Percentiles rank a stretch among this genome's conserved stretches.
Evolutionary conservation across 1,140 invertebrate genomes (phyloP).

Genomic region (Meteorus sp.): DNA sequence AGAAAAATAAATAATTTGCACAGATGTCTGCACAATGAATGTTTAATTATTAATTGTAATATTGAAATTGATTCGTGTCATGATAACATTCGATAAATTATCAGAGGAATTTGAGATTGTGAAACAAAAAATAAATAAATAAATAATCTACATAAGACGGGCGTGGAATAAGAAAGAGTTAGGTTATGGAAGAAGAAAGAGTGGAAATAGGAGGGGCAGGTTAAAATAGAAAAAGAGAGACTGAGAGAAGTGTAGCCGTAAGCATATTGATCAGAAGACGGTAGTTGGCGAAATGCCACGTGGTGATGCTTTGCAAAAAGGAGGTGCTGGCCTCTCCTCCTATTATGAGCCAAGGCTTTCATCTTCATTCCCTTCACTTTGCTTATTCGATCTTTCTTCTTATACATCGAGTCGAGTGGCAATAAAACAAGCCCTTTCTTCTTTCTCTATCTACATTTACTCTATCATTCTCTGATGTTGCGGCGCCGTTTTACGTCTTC

Average conservation of each 20-base stretch:
- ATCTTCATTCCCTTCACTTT: slow-evolving; percentile 42
- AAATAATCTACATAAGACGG: too few relatives aligned
- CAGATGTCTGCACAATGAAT: too few relatives aligned
- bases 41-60: too few relatives aligned
- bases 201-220: neutral
- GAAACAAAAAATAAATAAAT: too few relatives aligned
- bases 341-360: slow-evolving; percentile 58
- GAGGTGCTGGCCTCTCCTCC: slow-evolving; percentile 52
- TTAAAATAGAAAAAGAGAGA: slow-evolving; percentile 14
- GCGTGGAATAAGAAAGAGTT: too few relatives aligned
- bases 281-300: slow-evolving; percentile 60
- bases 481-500: too few relatives aligned
- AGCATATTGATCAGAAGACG: slow-evolving; percentile 61
- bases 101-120: too few relatives aligned
- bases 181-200: neutral
- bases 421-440: slow-evolving; percentile 1
- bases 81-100: too few relatives aligned
- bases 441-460: neutral
- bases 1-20: too few relatives aligned
- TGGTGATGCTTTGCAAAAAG: slow-evolving; percentile 50
- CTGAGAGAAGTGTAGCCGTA: slow-evolving; percentile 45
- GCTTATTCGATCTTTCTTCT: neutral
- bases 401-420: neutral
- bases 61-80: too few relatives aligned
- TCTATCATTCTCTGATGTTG: neutral